Base-by-base conservation (phyloP, 2,113 vertebrate species). In the Eulemur rufifrons region DNA sequence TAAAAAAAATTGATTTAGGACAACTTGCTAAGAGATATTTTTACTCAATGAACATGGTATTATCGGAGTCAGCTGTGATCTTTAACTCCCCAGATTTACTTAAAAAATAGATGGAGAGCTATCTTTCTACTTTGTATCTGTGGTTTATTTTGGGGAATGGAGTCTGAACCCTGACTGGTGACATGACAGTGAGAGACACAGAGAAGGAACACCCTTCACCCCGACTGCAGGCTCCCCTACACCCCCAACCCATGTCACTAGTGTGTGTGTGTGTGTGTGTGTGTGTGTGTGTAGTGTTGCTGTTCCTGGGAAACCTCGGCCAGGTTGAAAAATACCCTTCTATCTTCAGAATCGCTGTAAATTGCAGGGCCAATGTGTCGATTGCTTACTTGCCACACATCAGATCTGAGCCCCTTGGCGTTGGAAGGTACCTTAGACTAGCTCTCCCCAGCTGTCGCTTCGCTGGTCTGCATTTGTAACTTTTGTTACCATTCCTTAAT, bases 1-100 rank as follows among this genome's bases (percentile, higher is more conserved):
- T 97, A 71, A 78, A 95, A 95, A 94, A 86, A 91, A 89, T 78
- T 83, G 86, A 96, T 92, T 91, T 77, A 91, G 94, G 92, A 95
- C 76, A 94, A 95, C 68, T 97, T 89, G 68, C 78, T 80, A 93
- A 92, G 95, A 89, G 95, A 90, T 73, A 89, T 84, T 93, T 97
- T 96, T 95, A 86, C 74, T 96, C 78, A 93, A 32, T 50, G 56
- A 94, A 42, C 3, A 4, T 80, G 69, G 45, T 47, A 86, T 93
- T 94, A 76, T 69, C 32, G 61, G 66, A 95, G 94, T 37, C 89
- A 94, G 68, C 90, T 91, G 52, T 94, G 71, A 77, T 86, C 87
- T 89, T 95, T 93, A 90, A 59, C 7, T 45, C 80, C 29, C 83
- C 42, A 97, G 91, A 93, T 90, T 95, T 86, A 95, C 92, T 97